A percentile compares a stretch with the other conserved stretches of the same genome.
Conservation (phyloP, 2,888 invertebrate species). For the Tachina lurida region DNA sequence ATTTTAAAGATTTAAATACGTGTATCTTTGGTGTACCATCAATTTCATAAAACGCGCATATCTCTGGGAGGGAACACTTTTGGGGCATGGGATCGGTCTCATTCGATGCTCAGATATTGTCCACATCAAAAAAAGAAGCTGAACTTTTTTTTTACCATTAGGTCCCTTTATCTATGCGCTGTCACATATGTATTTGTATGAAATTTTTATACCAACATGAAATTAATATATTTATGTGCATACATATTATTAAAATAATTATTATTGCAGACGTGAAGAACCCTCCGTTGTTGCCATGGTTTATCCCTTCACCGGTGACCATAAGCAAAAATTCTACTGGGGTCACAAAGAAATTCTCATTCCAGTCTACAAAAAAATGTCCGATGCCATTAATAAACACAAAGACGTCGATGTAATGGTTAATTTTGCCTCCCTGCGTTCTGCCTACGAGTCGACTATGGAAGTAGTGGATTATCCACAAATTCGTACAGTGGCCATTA, state of each 20-base stretch:
- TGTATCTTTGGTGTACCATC: too few species aligned
- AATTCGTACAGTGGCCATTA: constrained; percentile 97
- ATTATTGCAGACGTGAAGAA: constrained; percentile 88
- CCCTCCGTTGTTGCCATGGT: constrained; percentile 98
- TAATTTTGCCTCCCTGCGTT: constrained; percentile 98
- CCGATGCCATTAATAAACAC: constrained; percentile 97
- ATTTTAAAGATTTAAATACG: too few species aligned
- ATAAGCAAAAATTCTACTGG: constrained; percentile 99
- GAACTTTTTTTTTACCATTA: too few species aligned
- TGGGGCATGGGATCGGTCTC: too few species aligned
- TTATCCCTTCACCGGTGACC: constrained; percentile 99
- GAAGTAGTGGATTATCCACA: constrained; percentile 97
- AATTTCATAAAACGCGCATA: too few species aligned
- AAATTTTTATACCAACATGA: too few species aligned
- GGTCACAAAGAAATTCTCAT: constrained; percentile 98
- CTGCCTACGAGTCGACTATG: constrained; percentile 97
- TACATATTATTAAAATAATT: neutral
- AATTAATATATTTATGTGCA: neutral
- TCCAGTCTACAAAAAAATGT: constrained; percentile 98
- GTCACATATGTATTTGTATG: too few species aligned
- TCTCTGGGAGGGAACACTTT: too few species aligned
- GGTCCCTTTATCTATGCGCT: too few species aligned
- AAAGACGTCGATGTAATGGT: constrained; percentile 97
- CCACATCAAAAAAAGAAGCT: too few species aligned
- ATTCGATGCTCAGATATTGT: too few species aligned